phyloP scores from a whole-genome alignment of 2,888 invertebrate species.

The Diadromus collaris region DNA sequence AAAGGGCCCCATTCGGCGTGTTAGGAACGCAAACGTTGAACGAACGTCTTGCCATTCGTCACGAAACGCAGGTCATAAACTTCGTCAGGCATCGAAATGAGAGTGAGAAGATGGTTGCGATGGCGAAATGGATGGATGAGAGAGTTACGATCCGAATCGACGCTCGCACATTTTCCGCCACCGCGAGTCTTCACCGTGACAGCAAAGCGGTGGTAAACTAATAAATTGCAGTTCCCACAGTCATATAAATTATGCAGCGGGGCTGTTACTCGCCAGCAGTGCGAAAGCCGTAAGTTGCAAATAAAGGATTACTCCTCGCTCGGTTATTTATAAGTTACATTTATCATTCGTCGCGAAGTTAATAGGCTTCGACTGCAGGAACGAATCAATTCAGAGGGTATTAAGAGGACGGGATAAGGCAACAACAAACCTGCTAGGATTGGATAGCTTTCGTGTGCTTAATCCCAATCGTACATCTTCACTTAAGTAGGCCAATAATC shows the following conservation, averaged over 20 bases:
- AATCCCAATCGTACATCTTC: conserved; percentile 45
- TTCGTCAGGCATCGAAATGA: conserved; percentile 43
- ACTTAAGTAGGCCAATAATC: conserved; percentile 43
- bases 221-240: conserved; percentile 57
- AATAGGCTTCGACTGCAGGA: conserved; percentile 58
- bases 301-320: conserved; percentile 58
- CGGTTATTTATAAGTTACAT: conserved; percentile 59
- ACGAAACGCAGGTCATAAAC: conserved; percentile 57
- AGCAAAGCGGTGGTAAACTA: conserved; percentile 56
- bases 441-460: conserved; percentile 41
- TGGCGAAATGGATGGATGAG: not conserved
- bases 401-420: conserved; percentile 43
- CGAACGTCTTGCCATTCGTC: conserved; percentile 57
- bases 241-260: conserved; percentile 59
- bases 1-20: conserved; percentile 30
- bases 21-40: conserved; percentile 40
- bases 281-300: conserved; percentile 56
- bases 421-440: conserved; percentile 44
- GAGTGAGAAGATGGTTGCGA: conserved; percentile 41
- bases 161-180: conserved; percentile 56
- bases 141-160: conserved; percentile 51
- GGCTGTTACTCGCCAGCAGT: conserved; percentile 48
- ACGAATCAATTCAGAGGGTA: conserved; percentile 56
- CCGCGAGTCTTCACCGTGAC: conserved; percentile 56
- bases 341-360: conserved; percentile 57